Base-by-base conservation (phyloP, 1,140 invertebrate species). In the Aricia agestis region DNA sequence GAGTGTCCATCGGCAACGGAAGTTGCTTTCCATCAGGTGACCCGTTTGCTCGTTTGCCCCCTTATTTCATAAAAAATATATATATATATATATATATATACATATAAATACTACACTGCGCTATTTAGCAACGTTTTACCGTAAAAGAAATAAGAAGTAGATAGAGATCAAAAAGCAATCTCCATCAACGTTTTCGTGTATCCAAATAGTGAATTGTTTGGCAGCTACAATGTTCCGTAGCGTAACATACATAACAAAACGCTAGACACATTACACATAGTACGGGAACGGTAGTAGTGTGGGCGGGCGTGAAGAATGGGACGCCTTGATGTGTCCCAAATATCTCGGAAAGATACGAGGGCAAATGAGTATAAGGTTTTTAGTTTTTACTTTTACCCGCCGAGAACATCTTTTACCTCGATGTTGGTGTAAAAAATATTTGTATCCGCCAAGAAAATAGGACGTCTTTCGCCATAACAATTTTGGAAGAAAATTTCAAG, bases 261-360 rank as follows among this genome's bases (percentile, higher is more conserved):
- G 25, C 57, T 52, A 17, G 25, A 57, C 58, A 68, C 19, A 32
- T 68, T 6, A 25, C 66, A 67, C 66, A 32, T 41, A 67, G 31
- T 67, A 67, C 66, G 66, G 66, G 9, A 68, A 10, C 19, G 67
- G 66, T 41, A 68, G 45, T 41, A 42, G 67, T 42, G 41, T 31
- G 42, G 41, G 25, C 3, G 65, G 17, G 42, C 67, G 67, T 68
- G 67, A 57, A 42, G 25, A 57, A 18, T 13, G 25, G 2, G 67
- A 32, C 25, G 67, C 19, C 25, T 52, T 68, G 67, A 59, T 68
- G 45, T 52, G 45, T 52, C 45, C 45, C 45, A 52, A 52, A 52
- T 52, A 52, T 52, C 45, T 52, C 45, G 45, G 45, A 52, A 52
- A 52, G 45, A 52, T 52, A 13, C 45, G 13, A 52, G 45, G 45